Percentiles rank a stretch among this genome's conserved stretches.
phyloP scores from a whole-genome alignment of 2,797 vertebrate species.

The Gephyroberyx darwinii region DNA sequence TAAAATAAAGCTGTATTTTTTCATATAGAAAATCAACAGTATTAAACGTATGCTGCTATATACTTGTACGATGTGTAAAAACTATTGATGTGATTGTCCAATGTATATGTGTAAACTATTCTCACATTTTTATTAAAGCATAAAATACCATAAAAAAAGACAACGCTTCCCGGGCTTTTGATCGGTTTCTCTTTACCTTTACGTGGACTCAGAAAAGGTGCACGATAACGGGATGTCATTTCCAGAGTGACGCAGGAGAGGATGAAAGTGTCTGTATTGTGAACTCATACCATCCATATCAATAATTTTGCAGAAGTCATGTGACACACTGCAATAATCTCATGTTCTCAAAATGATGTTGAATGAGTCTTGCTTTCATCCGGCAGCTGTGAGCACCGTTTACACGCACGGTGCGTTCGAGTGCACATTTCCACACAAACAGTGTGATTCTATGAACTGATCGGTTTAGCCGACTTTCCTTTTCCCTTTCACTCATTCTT shows the following conservation, averaged over 20 bases:
- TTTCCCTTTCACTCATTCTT: not conserved
- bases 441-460: not conserved
- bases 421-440: not conserved
- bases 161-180: no score
- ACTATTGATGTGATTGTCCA: constrained; percentile 82
- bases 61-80: constrained; percentile 86
- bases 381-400: no score
- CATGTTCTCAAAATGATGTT: no score
- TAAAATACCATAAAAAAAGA: constrained; percentile 70
- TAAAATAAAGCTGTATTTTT: constrained; percentile 95
- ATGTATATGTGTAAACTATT: constrained; percentile 88
- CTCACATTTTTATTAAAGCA: constrained; percentile 86
- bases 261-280: no score
- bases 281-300: no score
- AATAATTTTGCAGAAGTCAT: no score
- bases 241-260: no score
- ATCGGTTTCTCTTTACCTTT: not conserved
- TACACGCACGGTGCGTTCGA: not conserved
- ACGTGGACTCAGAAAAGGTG: no score
- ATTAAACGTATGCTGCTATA: constrained; percentile 88
- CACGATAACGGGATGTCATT: no score
- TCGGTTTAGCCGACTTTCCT: not conserved
- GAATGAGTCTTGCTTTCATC: no score
- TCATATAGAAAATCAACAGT: constrained; percentile 89
- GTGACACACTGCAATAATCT: no score